Evolutionary conservation across 2,113 vertebrate species (phyloP).

Genomic region (Rhagologus leucostigma): DNA sequence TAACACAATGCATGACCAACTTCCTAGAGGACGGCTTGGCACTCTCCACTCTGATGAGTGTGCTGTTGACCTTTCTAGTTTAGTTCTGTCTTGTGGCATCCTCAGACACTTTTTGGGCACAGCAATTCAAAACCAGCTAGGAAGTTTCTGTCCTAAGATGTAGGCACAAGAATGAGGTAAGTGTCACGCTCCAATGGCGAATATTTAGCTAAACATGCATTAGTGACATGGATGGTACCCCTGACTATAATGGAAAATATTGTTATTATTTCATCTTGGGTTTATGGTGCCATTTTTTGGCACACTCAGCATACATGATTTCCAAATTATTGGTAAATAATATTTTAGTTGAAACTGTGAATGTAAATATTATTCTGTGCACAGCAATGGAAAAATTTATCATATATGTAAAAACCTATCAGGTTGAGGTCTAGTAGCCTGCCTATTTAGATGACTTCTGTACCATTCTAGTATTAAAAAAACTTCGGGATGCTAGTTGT

Average conservation of each 20-base stretch:
- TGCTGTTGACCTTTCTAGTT: not conserved
- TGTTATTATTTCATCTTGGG: not conserved
- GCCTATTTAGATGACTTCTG: not conserved
- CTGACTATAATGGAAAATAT: not conserved
- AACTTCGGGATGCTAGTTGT: fast-evolving
- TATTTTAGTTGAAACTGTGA: not conserved
- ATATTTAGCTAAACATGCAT: not conserved
- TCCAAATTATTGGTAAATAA: not conserved
- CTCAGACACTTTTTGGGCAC: not conserved
- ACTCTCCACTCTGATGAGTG: not conserved
- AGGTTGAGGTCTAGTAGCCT: not conserved
- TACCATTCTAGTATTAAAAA: not conserved
- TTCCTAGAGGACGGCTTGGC: not conserved
- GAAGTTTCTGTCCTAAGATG: not conserved
- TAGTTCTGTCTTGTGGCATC: not conserved
- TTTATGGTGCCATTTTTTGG: not conserved
- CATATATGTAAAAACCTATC: not conserved
- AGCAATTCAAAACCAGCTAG: not conserved
- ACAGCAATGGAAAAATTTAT: not conserved
- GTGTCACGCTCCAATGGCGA: not conserved
- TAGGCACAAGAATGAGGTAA: not conserved
- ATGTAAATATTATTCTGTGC: not conserved
- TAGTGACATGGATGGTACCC: not conserved
- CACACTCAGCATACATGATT: not conserved
- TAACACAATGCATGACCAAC: not conserved